phyloP scores from a whole-genome alignment of 2,888 invertebrate species.

The Cacoxenus indagator region DNA sequence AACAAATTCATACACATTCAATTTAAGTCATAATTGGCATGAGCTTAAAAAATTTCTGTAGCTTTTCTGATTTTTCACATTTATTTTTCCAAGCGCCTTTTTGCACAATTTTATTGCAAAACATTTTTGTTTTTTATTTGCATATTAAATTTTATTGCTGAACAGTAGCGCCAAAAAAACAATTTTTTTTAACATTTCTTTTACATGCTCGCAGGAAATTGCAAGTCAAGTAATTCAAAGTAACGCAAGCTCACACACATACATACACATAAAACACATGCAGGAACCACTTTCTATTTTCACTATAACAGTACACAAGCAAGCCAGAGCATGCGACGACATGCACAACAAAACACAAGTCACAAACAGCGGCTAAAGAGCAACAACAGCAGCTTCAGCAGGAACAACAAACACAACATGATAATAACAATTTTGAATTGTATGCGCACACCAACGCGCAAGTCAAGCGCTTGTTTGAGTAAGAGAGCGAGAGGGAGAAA shows the following conservation, averaged over 20 bases:
- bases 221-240: slow-evolving; percentile 34
- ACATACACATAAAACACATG: slow-evolving; percentile 17
- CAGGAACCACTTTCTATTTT: slow-evolving; percentile 70
- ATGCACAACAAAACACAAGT: not conserved
- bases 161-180: not conserved
- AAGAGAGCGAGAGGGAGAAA: not conserved
- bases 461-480: not conserved
- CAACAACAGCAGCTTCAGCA: slow-evolving; percentile 22
- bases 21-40: too few species aligned
- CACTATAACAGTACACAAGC: slow-evolving; percentile 59
- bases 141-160: not conserved
- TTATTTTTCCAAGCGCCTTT: slow-evolving; percentile 33
- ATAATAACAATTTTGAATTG: not conserved
- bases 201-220: slow-evolving; percentile 29
- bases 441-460: not conserved
- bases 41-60: too few species aligned
- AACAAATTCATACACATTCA: too few species aligned
- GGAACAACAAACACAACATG: slow-evolving; percentile 8
- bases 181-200: not conserved
- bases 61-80: too few species aligned
- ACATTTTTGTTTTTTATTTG: not conserved
- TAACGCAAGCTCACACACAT: slow-evolving; percentile 27
- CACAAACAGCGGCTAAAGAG: slow-evolving; percentile 19
- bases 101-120: slow-evolving; percentile 34
- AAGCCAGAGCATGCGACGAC: slow-evolving; percentile 5